Evolutionary conservation across 2,888 invertebrate species (phyloP), one percentile per base, ranked within the genome.

Genomic region (Drosophila percnosoma): DNA sequence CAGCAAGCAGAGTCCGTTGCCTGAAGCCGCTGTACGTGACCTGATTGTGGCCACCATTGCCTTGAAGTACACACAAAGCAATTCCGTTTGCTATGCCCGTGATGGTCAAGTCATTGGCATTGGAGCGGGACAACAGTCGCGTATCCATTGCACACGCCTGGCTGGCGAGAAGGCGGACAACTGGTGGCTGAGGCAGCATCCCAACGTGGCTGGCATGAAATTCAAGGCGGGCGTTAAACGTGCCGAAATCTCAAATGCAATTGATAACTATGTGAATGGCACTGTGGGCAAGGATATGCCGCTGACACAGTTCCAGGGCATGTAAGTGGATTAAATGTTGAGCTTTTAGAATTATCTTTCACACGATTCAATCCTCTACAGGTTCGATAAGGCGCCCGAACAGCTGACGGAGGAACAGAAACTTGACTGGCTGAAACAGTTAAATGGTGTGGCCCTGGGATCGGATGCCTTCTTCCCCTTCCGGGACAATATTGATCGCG

Each of bases 401-500:
- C 94, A 95, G 53, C 94, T 98, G 29, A 96, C 96, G 0, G 94
- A 95, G 54, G 93, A 94, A 45, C 96, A 97, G 80, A 95, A 95
- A 69, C 92, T 93, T 0, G 94, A 95, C 5, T 98, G 97, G 97
- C 90, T 96, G 31, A 93, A 93, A 64, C 94, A 95, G 92, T 93
- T 98, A 88, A 95, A 95, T 73, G 96, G 96, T 33, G 97, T 98
- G 36, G 96, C 97, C 5, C 94, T 99, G 29, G 97, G 97, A 21
- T 99, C 99, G 0, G 99, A 99, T 93, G 99, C 99, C 0, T 99
- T 99, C 95, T 99, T 99, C 94, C 99, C 99, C 34, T 99, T 99
- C 95, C 95, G 99, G 80, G 99, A 99, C 92, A 99, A 99, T 91
- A 96, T 99, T 65, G 99, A 99, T 92, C 94, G 99, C 78, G 98